Evolutionary conservation across 1,140 invertebrate species (phyloP).

Genomic region (Heliothis subflexa): DNA sequence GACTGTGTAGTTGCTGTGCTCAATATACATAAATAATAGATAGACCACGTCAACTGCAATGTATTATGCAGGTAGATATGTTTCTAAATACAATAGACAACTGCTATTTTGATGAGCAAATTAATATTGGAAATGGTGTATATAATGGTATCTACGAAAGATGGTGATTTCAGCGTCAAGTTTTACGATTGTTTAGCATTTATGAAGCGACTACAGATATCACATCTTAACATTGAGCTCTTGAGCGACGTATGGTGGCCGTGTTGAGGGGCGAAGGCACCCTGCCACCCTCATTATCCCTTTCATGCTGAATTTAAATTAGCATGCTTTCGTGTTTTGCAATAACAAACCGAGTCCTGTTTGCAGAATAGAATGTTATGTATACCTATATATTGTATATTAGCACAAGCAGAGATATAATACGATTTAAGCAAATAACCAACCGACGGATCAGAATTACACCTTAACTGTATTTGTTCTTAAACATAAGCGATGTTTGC

Average conservation of each 20-base stretch:
- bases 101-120: too few species aligned
- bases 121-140: too few species aligned
- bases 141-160: neutral
- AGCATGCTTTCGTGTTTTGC: constrained; percentile 82
- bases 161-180: neutral
- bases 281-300: constrained; percentile 82
- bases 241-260: constrained; percentile 58
- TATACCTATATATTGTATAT: constrained; percentile 5
- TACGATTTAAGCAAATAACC: neutral
- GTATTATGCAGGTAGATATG: too few species aligned
- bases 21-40: too few species aligned
- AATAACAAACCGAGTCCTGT: constrained; percentile 71
- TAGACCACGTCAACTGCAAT: too few species aligned
- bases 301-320: constrained; percentile 85
- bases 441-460: too few species aligned
- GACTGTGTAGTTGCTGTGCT: too few species aligned
- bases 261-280: constrained; percentile 26
- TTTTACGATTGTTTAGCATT: constrained; percentile 5
- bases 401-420: neutral
- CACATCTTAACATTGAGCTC: constrained; percentile 62
- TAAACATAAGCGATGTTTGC: too few species aligned
- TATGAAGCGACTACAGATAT: neutral
- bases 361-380: constrained; percentile 53
- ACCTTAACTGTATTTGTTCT: too few species aligned
- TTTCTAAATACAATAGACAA: too few species aligned